Percentiles rank a stretch among this genome's conserved stretches.
These are phyloP conservation scores for Papilio xuthus DNA, from an alignment of 1,140 invertebrate genomes.

Conservation along the genomic window DNA sequence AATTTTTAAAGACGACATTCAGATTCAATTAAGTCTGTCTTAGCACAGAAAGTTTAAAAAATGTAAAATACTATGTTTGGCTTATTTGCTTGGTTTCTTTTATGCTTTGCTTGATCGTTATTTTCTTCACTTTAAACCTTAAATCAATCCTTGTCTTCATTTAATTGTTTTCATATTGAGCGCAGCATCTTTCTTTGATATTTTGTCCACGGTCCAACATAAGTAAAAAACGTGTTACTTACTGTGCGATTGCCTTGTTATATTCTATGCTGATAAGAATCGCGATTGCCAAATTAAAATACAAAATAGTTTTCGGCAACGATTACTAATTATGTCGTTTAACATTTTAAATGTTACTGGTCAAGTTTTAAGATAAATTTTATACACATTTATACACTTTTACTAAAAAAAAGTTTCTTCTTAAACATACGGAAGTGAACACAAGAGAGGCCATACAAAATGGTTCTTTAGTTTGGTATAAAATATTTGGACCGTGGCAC, in stretches of 20 bases:
- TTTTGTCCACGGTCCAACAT: neutral
- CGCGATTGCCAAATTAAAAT: neutral
- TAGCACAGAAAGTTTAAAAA: no score
- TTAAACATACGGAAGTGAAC: slow-evolving; percentile 25
- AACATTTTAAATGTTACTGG: neutral
- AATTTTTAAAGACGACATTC: no score
- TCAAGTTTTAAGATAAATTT: neutral
- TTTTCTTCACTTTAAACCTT: neutral
- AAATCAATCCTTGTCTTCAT: neutral
- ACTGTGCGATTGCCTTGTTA: neutral
- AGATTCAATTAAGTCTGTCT: no score
- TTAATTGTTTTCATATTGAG: neutral
- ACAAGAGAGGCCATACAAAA: slow-evolving; percentile 21
- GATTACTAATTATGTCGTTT: neutral
- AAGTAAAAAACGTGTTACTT: neutral
- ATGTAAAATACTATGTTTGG: neutral
- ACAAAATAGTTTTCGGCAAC: neutral
- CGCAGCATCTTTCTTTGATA: no score
- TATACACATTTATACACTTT: slow-evolving; percentile 7
- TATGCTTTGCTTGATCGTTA: neutral
- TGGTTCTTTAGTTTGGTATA: slow-evolving; percentile 35
- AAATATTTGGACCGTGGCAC: slow-evolving; percentile 55
- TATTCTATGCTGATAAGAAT: neutral
- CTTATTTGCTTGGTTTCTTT: neutral
- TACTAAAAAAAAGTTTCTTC: neutral